phyloP scores from a whole-genome alignment of 2,888 invertebrate species.

The Boloria euphrosyne region DNA sequence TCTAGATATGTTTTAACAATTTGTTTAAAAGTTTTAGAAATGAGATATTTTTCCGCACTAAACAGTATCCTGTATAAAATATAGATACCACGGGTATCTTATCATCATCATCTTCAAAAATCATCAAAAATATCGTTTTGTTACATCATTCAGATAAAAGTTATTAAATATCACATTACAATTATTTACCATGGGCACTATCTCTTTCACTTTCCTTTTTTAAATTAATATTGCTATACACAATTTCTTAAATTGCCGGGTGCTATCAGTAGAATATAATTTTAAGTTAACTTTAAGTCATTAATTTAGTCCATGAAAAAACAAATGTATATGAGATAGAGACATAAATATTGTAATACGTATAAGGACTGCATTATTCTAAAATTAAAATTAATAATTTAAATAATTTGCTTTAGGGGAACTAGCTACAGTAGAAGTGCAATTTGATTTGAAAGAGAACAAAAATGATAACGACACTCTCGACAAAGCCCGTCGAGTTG shows the following conservation, averaged over 20 bases:
- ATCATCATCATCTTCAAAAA: too few species aligned
- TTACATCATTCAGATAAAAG: conserved; percentile 17
- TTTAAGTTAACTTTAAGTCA: too few species aligned
- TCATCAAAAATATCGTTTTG: conserved; percentile 9
- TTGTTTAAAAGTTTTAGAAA: too few species aligned
- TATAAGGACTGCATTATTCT: too few species aligned
- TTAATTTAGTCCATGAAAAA: too few species aligned
- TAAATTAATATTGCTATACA: conserved; percentile 10
- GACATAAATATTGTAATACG: too few species aligned
- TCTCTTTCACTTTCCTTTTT: conserved; percentile 9
- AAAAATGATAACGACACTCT: conserved; percentile 53
- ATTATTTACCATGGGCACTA: conserved; percentile 3
- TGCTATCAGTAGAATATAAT: too few species aligned
- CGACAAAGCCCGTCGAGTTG: conserved; percentile 58
- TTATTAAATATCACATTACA: conserved; percentile 15
- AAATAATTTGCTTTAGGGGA: conserved; percentile 63
- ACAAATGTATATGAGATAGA: too few species aligned
- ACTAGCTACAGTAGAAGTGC: conserved; percentile 75
- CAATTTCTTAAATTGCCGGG: not conserved
- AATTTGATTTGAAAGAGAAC: conserved; percentile 60
- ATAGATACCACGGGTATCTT: not conserved
- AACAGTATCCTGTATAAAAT: too few species aligned
- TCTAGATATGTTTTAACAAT: too few species aligned
- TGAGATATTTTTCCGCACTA: too few species aligned
- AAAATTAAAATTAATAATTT: too few species aligned